A percentile compares a stretch with the other conserved stretches of the same genome.
These are phyloP conservation scores for Hyposoter didymator DNA, from an alignment of 2,888 invertebrate species.

Conservation along the genomic window DNA sequence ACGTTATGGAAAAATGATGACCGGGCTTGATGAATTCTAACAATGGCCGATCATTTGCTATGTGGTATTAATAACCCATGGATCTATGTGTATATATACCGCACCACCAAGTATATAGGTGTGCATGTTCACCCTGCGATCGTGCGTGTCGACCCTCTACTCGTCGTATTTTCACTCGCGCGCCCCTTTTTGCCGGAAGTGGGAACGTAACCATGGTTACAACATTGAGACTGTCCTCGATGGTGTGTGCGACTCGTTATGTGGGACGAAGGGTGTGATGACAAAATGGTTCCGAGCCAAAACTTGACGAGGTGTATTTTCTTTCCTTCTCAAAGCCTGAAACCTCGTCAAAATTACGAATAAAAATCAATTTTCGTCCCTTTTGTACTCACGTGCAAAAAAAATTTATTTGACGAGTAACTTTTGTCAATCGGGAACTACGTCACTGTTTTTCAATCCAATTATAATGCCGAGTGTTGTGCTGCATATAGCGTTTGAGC, in stretches of 20 bases:
- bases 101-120: conserved; percentile 17
- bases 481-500: background rate
- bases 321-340: conserved; percentile 27
- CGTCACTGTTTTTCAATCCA: background rate
- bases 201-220: conserved; percentile 81
- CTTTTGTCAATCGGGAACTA: background rate
- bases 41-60: conserved; percentile 77
- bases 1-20: conserved; percentile 55
- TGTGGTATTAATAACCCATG: conserved; percentile 1
- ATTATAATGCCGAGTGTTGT: background rate
- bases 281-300: conserved; percentile 83
- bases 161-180: conserved; percentile 65
- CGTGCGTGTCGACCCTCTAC: conserved; percentile 66
- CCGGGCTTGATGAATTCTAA: conserved; percentile 72
- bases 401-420: background rate
- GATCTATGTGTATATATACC: conserved; percentile 20
- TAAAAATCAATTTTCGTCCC: background rate
- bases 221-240: conserved; percentile 81
- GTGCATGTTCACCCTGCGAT: conserved; percentile 57
- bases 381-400: background rate
- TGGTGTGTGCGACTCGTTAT: conserved; percentile 52
- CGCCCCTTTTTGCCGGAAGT: conserved; percentile 68
- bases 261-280: conserved; percentile 77
- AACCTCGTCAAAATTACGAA: conserved; percentile 8
- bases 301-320: conserved; percentile 71